phyloP scores from a whole-genome alignment of 2,888 invertebrate genomes.

The Eupithecia vulgata region DNA sequence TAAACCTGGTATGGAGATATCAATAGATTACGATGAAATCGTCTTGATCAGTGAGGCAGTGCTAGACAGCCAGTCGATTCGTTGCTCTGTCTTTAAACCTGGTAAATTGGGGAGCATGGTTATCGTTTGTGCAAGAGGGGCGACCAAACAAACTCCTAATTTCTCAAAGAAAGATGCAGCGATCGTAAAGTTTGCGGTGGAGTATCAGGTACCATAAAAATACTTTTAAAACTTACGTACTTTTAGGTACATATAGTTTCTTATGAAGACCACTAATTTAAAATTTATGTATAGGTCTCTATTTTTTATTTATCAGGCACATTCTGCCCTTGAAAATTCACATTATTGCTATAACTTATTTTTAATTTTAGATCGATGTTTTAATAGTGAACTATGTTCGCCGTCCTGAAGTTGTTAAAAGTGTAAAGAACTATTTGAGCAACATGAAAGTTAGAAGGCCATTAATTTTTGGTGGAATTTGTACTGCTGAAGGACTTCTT shows the following conservation, averaged over 20 bases:
- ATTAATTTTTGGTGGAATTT: constrained; percentile 53
- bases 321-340: not conserved
- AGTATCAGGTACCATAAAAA: constrained; percentile 52
- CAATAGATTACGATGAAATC: constrained; percentile 52
- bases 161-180: constrained; percentile 54
- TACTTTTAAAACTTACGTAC: not conserved
- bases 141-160: constrained; percentile 42
- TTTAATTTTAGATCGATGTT: constrained; percentile 57
- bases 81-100: constrained; percentile 52
- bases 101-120: constrained; percentile 51
- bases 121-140: constrained; percentile 50
- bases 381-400: constrained; percentile 57
- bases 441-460: constrained; percentile 47
- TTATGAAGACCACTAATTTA: not conserved
- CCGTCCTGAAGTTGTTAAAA: constrained; percentile 45
- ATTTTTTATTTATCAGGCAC: not conserved
- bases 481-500: constrained; percentile 52
- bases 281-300: not conserved
- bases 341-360: not conserved
- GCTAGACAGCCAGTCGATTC: constrained; percentile 43
- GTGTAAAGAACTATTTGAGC: constrained; percentile 52
- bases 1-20: constrained; percentile 53
- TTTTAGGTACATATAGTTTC: no score
- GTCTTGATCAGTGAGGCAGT: constrained; percentile 49
- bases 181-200: constrained; percentile 54